Base-by-base conservation (phyloP, 2,888 invertebrate genomes). In the Thera britannica region DNA sequence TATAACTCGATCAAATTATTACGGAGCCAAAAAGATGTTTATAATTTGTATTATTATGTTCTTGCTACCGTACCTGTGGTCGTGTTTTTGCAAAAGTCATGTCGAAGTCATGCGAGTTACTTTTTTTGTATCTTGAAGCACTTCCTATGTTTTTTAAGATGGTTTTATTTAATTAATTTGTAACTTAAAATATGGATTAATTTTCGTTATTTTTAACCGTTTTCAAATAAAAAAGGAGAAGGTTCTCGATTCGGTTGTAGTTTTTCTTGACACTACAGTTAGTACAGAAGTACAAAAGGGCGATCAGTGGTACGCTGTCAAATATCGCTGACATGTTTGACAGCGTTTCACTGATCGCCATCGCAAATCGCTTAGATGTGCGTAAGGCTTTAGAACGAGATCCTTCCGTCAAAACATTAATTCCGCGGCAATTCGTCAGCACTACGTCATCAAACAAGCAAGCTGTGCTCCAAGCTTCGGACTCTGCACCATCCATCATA, bases 31-130 rank as follows among this genome's bases (percentile, higher is more conserved):
- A 82, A 83, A 77, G 82, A 79, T 80, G 81, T 80, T 80, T 75
- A 81, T 86, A 86, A 87, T 87, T 88, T 85, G 79, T 74, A 80
- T 84, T 84, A 87, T 89, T 88, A 87, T 76, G 81, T 80, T 76
- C 79, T 78, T 77, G 89, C 90, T 89, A 88, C 90, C 81, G 89
- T 82, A 48, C 36, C 57, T 64, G 68, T 57, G 60, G 60, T 68
- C 57, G 49, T 58, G 46, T 56, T 68, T 68, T 67, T 68, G 12
- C 56, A 49, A 58, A 41, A 12, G 54, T 35, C 35, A 35, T 54
- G 23, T 46, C 9, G 49, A 41, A 48, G 38, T 41, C 11, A 57
- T 56, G 9, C 59, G 67, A 59, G 51, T 59, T 67, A 62, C 51
- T 58, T 54, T 68, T 68, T 68, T 68, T n/a, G 23, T 23, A 23